A percentile compares a stretch with the other conserved stretches of the same genome.
phyloP scores from a whole-genome alignment of 2,113 vertebrate species.

The Terrapene triunguis region DNA sequence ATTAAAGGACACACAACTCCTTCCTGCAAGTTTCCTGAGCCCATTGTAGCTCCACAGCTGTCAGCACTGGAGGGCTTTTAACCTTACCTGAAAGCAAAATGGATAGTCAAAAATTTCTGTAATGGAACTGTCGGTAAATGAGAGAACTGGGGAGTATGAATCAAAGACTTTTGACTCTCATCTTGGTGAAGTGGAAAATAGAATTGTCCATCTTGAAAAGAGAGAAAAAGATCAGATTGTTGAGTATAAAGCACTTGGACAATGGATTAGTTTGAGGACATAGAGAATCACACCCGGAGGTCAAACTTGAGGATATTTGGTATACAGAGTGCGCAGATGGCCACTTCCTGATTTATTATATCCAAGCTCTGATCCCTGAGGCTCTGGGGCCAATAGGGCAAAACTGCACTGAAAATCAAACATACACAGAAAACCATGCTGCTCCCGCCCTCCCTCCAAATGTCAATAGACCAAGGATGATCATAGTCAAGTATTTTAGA shows the following conservation, averaged over 20 bases:
- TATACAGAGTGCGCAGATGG: background rate
- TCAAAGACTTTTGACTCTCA: constrained; percentile 61
- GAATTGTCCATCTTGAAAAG: constrained; percentile 61
- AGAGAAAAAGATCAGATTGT: constrained; percentile 33
- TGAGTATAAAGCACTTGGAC: constrained; percentile 14
- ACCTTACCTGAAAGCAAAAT: constrained; percentile 56
- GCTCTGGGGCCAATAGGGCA: background rate
- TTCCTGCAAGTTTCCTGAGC: constrained; percentile 57
- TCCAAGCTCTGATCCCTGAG: background rate
- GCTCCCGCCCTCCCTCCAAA: background rate
- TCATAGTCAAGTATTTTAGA: constrained; percentile 11
- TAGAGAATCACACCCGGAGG: constrained; percentile 1
- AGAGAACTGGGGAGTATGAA: constrained; percentile 49
- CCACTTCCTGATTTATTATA: background rate
- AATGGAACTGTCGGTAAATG: constrained; percentile 52
- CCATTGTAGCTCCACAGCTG: constrained; percentile 30
- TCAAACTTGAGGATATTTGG: constrained; percentile 18
- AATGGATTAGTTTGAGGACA: constrained; percentile 52
- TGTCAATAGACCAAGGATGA: constrained; percentile 33
- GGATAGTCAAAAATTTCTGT: constrained; percentile 45
- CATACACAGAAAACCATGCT: background rate
- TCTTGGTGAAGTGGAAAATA: constrained; percentile 33
- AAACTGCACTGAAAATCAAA: background rate
- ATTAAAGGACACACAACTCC: constrained; percentile 40
- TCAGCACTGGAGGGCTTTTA: constrained; percentile 55